phyloP scores from a whole-genome alignment of 2,797 vertebrate genomes.

The Caiman crocodilus region DNA sequence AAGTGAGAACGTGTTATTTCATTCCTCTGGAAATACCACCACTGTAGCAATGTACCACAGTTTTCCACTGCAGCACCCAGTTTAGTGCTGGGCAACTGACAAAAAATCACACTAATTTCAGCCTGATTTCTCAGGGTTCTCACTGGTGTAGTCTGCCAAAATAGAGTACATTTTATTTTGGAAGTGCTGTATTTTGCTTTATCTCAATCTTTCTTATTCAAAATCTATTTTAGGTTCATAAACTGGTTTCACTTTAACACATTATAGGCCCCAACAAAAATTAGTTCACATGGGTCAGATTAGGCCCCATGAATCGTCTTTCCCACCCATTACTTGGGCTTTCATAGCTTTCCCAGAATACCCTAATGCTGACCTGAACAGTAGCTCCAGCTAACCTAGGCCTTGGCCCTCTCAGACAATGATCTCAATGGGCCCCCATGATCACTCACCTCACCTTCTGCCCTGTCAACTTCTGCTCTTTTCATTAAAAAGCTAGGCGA shows the following conservation, averaged over 20 bases:
- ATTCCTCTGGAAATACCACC: not conserved
- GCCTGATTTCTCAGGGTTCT: too few species aligned
- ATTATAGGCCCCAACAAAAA: not conserved
- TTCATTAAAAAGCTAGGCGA: too few species aligned
- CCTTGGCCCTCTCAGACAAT: fast-evolving
- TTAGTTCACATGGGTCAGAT: not conserved
- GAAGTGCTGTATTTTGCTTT: too few species aligned
- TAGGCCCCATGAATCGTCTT: not conserved
- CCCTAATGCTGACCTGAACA: not conserved
- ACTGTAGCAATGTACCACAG: too few species aligned
- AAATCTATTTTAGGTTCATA: constrained; percentile 47
- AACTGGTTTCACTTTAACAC: constrained; percentile 37
- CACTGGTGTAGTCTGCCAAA: too few species aligned
- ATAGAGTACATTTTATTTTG: too few species aligned
- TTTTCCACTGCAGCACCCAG: too few species aligned
- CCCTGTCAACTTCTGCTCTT: not conserved
- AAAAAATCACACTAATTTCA: too few species aligned
- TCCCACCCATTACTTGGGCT: not conserved
- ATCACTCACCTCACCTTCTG: not conserved
- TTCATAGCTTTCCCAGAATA: not conserved
- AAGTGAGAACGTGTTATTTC: not conserved
- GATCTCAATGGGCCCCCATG: not conserved
- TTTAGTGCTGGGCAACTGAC: too few species aligned
- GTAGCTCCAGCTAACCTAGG: not conserved
- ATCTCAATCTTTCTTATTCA: too few species aligned